Conservation (phyloP, 2,797 vertebrate genomes). For the Microctenopoma steveboyesi region DNA sequence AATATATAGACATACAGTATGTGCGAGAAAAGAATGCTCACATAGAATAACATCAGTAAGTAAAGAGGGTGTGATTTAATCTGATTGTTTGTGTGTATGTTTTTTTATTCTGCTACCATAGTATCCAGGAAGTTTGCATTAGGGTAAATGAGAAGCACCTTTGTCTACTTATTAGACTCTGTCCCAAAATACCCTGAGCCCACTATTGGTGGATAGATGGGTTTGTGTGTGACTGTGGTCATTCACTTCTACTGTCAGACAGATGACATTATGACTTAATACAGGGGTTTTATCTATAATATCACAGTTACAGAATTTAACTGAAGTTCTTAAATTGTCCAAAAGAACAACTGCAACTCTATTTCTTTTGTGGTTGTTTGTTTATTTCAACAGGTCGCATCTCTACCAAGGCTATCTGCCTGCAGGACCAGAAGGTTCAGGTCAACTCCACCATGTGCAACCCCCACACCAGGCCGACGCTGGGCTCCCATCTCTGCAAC, state of each 20-base stretch:
- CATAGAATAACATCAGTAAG: neutral
- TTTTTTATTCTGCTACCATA: neutral
- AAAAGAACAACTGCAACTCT: neutral
- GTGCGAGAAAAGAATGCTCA: neutral
- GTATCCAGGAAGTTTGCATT: constrained; percentile 45
- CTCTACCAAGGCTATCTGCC: constrained; percentile 90
- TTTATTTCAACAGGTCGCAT: constrained; percentile 85
- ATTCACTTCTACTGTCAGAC: neutral
- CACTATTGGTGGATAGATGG: constrained; percentile 5
- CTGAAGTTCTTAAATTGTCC: neutral
- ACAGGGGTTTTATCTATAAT: neutral
- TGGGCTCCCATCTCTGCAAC: constrained; percentile 91
- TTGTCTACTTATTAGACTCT: constrained; percentile 54
- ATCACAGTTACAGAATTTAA: neutral
- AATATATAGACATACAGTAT: neutral
- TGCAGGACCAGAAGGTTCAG: constrained; percentile 89
- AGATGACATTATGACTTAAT: neutral
- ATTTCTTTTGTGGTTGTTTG: neutral
- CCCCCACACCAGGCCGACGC: constrained; percentile 82
- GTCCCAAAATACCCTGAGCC: constrained; percentile 27
- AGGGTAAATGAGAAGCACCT: constrained; percentile 67
- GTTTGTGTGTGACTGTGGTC: neutral
- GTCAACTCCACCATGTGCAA: constrained; percentile 92
- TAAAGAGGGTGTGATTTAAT: neutral
- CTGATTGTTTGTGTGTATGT: constrained; percentile 3